Conservation (phyloP, 2,888 invertebrate species). For the Heteromyza rotundicornis region DNA sequence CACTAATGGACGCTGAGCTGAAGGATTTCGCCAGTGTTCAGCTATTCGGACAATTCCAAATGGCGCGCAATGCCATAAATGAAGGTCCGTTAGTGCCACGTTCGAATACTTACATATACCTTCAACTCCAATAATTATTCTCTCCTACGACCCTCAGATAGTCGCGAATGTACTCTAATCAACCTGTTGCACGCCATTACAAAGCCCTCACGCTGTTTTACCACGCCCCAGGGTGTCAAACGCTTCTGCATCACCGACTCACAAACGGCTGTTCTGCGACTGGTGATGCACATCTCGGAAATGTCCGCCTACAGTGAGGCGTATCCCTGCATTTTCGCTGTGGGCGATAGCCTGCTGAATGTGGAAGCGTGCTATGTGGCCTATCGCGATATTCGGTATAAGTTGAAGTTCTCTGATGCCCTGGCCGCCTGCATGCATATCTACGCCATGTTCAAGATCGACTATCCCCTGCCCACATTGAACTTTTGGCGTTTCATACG, state of each 20-base stretch:
- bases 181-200: conserved; percentile 24
- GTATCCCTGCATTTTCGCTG: conserved; percentile 23
- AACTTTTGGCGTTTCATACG: conserved; percentile 26
- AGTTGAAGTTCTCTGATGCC: conserved; percentile 16
- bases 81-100: conserved; percentile 18
- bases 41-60: conserved; percentile 14
- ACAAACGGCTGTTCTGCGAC: conserved; percentile 16
- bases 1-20: conserved; percentile 18
- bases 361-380: conserved; percentile 15
- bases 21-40: conserved; percentile 19
- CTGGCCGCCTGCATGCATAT: conserved; percentile 20
- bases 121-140: background rate
- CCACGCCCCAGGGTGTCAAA: conserved; percentile 12
- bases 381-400: conserved; percentile 20
- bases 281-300: conserved; percentile 8
- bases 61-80: background rate
- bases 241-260: conserved; percentile 22
- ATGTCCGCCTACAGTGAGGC: conserved; percentile 8
- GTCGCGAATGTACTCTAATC: conserved; percentile 16
- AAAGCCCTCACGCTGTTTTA: conserved; percentile 16
- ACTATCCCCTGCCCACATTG: conserved; percentile 17
- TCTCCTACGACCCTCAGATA: conserved; percentile 10
- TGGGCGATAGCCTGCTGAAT: conserved; percentile 16
- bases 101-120: background rate
- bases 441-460: conserved; percentile 16